Evolutionary conservation across 2,888 invertebrate genomes (phyloP).

Genomic region (Euclidia mi): DNA sequence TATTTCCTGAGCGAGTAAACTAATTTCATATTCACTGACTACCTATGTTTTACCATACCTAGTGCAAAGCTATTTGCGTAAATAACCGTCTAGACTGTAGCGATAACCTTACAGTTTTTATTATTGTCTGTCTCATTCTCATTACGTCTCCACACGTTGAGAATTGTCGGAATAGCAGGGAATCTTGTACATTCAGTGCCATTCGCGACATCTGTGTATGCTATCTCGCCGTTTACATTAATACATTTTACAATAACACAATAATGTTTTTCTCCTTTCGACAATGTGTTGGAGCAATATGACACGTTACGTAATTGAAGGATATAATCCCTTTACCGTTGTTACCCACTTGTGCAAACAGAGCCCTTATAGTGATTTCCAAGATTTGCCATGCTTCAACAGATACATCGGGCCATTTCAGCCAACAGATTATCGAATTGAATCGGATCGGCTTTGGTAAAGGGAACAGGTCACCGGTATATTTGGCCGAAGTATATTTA

Average conservation of each 20-base stretch:
- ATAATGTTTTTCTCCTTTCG: neutral
- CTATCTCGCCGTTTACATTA: slow-evolving; percentile 6
- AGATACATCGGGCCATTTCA: neutral
- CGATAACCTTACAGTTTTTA: slow-evolving; percentile 40
- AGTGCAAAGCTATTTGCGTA: slow-evolving; percentile 40
- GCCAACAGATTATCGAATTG: neutral
- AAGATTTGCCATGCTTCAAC: neutral
- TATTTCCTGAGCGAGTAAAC: slow-evolving; percentile 52
- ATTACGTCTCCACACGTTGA: slow-evolving; percentile 42
- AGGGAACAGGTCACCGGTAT: neutral
- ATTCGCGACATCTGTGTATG: slow-evolving; percentile 26
- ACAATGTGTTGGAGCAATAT: neutral
- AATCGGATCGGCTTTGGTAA: neutral
- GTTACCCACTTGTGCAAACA: neutral
- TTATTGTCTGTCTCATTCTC: slow-evolving; percentile 45
- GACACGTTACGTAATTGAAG: neutral
- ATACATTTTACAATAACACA: slow-evolving; percentile 8
- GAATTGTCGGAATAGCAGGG: slow-evolving; percentile 25
- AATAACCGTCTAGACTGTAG: slow-evolving; percentile 48
- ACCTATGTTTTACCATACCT: slow-evolving; percentile 28
- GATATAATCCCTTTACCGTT: neutral
- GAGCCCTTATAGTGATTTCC: neutral
- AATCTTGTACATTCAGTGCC: slow-evolving; percentile 20
- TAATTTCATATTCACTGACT: slow-evolving; percentile 52
- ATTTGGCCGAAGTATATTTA: neutral